Percentiles rank a stretch among this genome's conserved stretches.
These are phyloP conservation scores for Lates calcarifer DNA, from an alignment of 2,113 vertebrate genomes.

Conservation along the genomic window DNA sequence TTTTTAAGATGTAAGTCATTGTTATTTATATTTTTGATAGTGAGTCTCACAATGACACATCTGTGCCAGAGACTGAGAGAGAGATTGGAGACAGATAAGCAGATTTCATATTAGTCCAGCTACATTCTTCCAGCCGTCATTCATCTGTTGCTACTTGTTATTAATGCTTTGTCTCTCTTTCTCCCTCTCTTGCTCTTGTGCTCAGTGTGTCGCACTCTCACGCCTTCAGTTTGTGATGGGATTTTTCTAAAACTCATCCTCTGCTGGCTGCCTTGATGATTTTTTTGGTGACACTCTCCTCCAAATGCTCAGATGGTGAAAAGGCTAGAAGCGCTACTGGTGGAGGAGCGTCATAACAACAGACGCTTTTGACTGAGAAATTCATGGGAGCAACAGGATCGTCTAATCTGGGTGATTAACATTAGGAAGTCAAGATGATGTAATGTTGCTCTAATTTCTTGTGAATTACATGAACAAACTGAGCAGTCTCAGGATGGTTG, in stretches of 20 bases:
- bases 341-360: slow-evolving; percentile 14
- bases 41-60: slow-evolving; percentile 1
- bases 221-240: slow-evolving; percentile 9
- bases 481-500: not conserved
- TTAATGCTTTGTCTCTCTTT: slow-evolving; percentile 31
- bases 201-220: slow-evolving; percentile 13
- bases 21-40: not conserved
- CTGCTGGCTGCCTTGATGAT: slow-evolving; percentile 33
- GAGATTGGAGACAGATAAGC: slow-evolving; percentile 21
- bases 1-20: not conserved
- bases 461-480: not conserved
- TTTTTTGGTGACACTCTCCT: slow-evolving; percentile 45
- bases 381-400: slow-evolving; percentile 23
- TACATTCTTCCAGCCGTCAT: not conserved
- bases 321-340: slow-evolving; percentile 44
- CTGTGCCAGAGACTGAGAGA: slow-evolving; percentile 27
- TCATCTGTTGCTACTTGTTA: not conserved
- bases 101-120: not conserved
- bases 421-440: slow-evolving; percentile 1
- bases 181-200: slow-evolving; percentile 36
- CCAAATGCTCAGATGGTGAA: slow-evolving; percentile 70
- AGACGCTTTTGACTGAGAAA: slow-evolving; percentile 37
- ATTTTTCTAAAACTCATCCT: slow-evolving; percentile 34
- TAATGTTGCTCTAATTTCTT: slow-evolving; percentile 1
- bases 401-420: slow-evolving; percentile 34